Conservation (phyloP, 1,140 invertebrate genomes). For the Drosophila paulistorum region DNA sequence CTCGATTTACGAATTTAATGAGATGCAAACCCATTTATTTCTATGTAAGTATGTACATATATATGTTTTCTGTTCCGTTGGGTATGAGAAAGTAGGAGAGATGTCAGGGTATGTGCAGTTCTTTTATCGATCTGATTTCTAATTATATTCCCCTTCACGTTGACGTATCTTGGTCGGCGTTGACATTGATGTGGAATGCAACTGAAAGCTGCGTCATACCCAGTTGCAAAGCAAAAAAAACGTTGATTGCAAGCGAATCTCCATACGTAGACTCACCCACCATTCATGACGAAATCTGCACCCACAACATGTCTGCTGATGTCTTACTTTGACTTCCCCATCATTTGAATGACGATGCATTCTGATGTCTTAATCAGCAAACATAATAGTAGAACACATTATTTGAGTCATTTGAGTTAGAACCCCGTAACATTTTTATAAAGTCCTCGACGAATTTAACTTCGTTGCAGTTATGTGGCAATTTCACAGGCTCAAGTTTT, state of each 20-base stretch:
- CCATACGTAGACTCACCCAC: background rate
- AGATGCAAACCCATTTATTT: background rate
- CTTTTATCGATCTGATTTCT: constrained; percentile 8
- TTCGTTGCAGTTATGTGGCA: too few relatives aligned
- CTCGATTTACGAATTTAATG: constrained; percentile 31
- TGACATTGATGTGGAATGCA: constrained; percentile 9
- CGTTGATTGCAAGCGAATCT: background rate
- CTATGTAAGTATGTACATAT: too few relatives aligned
- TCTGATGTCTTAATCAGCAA: too few relatives aligned
- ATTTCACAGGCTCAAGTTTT: too few relatives aligned
- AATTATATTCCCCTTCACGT: background rate
- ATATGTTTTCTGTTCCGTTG: constrained; percentile 2
- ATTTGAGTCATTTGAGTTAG: too few relatives aligned
- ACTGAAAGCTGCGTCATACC: constrained; percentile 6
- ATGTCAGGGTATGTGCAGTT: background rate
- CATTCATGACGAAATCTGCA: background rate
- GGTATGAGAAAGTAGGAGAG: background rate
- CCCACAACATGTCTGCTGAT: constrained; percentile 17
- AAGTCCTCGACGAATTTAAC: too few relatives aligned
- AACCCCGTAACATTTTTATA: too few relatives aligned
- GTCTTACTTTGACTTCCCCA: background rate
- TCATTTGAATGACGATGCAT: constrained; percentile 5
- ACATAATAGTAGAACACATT: too few relatives aligned
- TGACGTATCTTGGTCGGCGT: background rate
- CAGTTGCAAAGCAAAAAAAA: background rate